These are phyloP conservation scores for Stictocephala bisonia DNA, from an alignment of 2,888 invertebrate genomes.

Conservation along the genomic window DNA sequence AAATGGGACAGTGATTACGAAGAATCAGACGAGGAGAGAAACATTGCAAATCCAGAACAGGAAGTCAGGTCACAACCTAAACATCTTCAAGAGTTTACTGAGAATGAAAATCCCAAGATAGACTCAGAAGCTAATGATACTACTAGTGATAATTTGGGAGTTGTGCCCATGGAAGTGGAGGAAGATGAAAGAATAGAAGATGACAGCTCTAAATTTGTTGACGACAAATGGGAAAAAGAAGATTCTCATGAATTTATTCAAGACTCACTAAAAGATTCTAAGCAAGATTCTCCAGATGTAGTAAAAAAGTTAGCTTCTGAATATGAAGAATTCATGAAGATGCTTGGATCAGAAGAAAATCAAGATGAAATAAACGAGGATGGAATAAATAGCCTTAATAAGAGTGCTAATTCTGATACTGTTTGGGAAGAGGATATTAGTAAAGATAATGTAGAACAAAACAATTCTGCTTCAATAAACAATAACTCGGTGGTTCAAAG, in stretches of 20 bases:
- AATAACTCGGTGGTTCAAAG: background rate
- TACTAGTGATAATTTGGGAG: conserved; percentile 30
- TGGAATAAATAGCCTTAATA: background rate
- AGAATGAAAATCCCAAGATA: background rate
- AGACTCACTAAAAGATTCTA: background rate
- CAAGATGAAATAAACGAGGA: background rate
- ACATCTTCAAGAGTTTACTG: background rate
- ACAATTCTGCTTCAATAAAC: background rate
- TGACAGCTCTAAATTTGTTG: background rate
- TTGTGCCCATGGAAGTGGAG: conserved; percentile 43
- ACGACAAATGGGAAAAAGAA: background rate
- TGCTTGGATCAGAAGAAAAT: conserved; percentile 64
- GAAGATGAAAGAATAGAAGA: conserved; percentile 40
- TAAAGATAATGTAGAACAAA: background rate
- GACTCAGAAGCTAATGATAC: conserved; percentile 16
- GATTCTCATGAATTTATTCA: conserved; percentile 11
- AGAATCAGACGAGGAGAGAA: conserved; percentile 41
- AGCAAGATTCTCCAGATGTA: conserved; percentile 31
- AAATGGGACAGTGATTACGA: conserved; percentile 54
- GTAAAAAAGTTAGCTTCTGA: conserved; percentile 65
- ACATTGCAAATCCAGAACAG: conserved; percentile 5
- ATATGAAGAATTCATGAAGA: conserved; percentile 72
- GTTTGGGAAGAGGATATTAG: conserved; percentile 26
- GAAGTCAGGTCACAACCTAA: conserved; percentile 2
- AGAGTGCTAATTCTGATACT: background rate